Percentiles rank a stretch among this genome's conserved stretches.
phyloP scores from a whole-genome alignment of 2,888 invertebrate species.

The Papilio demoleus region DNA sequence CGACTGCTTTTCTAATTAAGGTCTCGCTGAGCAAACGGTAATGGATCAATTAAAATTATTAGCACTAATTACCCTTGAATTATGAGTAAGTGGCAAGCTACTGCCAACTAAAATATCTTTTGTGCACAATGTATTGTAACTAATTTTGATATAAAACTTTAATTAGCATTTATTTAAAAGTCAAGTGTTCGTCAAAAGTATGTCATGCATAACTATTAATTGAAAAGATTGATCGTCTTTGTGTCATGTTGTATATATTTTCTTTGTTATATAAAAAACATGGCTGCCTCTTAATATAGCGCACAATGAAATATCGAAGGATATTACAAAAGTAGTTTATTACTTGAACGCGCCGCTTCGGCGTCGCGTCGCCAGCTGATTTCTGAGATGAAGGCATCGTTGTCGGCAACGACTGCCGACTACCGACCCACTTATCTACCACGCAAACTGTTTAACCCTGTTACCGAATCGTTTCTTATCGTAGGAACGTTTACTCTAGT shows the following conservation, averaged over 20 bases:
- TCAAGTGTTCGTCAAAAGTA: background rate
- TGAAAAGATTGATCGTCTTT: background rate
- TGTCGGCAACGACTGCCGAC: constrained; percentile 42
- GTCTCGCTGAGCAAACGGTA: constrained; percentile 20
- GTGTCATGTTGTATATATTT: background rate
- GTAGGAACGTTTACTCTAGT: constrained; percentile 10
- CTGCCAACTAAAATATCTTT: background rate
- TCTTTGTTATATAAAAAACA: constrained; percentile 12
- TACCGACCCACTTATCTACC: constrained; percentile 38
- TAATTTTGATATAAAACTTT: background rate
- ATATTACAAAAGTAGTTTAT: constrained; percentile 66
- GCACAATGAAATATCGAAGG: constrained; percentile 61
- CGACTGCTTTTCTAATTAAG: constrained; percentile 5
- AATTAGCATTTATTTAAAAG: background rate
- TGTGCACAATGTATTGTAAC: background rate
- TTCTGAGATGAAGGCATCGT: constrained; percentile 51
- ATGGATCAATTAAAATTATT: constrained; percentile 22
- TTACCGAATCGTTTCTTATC: constrained; percentile 35
- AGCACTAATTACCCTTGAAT: constrained; percentile 29
- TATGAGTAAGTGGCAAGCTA: constrained; percentile 18
- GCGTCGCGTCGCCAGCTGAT: constrained; percentile 63
- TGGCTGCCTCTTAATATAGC: constrained; percentile 54
- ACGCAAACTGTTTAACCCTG: constrained; percentile 39
- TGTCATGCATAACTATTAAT: too few species aligned
- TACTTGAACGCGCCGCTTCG: constrained; percentile 61